These are phyloP conservation scores for Gnatocerus cornutus DNA, from an alignment of 2,888 invertebrate genomes.

Conservation along the genomic window DNA sequence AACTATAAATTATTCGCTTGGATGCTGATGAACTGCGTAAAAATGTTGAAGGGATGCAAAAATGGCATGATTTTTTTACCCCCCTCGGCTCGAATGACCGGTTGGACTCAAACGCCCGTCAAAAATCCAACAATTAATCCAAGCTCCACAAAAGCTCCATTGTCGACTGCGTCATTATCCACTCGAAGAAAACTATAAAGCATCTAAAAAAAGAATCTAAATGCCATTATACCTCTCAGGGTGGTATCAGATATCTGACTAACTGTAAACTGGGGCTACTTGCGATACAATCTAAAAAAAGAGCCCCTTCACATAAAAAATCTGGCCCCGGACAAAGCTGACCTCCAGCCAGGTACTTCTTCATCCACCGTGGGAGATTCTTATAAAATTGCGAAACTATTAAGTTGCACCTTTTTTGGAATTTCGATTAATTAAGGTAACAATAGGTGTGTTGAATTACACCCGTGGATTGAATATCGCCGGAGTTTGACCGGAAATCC, in stretches of 20 bases:
- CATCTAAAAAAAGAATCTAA: constrained; percentile 60
- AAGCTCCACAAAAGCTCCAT: constrained; percentile 49
- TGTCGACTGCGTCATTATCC: constrained; percentile 60
- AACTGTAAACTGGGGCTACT: constrained; percentile 58
- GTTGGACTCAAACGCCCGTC: constrained; percentile 22
- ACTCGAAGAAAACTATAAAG: constrained; percentile 62
- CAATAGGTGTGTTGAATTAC: neutral
- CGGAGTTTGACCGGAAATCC: constrained; percentile 17
- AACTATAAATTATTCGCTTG: neutral
- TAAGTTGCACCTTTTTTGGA: constrained; percentile 37
- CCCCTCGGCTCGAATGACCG: constrained; percentile 2
- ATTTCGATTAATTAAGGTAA: constrained; percentile 19
- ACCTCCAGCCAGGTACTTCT: constrained; percentile 62
- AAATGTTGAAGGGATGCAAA: neutral
- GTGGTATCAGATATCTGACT: constrained; percentile 63
- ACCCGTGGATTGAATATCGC: neutral
- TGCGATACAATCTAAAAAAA: constrained; percentile 57
- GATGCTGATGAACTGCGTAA: constrained; percentile 1
- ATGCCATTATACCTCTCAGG: constrained; percentile 61
- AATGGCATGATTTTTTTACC: neutral
- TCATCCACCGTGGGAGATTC: constrained; percentile 64
- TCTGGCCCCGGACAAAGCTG: constrained; percentile 63
- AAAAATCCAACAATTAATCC: constrained; percentile 36
- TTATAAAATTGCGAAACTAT: constrained; percentile 9
- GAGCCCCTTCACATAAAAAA: constrained; percentile 60